phyloP scores from a whole-genome alignment of 1,140 invertebrate genomes.

The Drosophila lini region DNA sequence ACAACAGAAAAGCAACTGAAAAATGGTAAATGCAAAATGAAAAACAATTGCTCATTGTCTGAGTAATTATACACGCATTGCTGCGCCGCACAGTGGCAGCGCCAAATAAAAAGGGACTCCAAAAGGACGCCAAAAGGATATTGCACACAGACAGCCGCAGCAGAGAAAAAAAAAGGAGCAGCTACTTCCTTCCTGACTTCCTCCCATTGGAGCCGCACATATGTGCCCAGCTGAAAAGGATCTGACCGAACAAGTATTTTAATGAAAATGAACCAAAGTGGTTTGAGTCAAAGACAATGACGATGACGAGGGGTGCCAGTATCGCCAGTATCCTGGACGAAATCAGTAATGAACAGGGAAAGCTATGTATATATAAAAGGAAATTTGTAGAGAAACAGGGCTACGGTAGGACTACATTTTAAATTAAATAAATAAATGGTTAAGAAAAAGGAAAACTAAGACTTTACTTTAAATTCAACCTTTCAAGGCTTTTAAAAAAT shows the following conservation, averaged over 20 bases:
- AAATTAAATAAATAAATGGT: background rate
- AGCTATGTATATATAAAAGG: background rate
- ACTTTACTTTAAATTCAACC: background rate
- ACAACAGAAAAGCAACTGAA: conserved; percentile 36
- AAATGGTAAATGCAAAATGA: conserved; percentile 66
- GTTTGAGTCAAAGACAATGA: conserved; percentile 15
- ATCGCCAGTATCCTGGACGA: background rate
- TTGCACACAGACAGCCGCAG: conserved; percentile 27
- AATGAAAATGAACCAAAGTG: conserved; percentile 46
- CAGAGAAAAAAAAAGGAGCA: conserved; percentile 7
- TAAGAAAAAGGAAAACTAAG: background rate
- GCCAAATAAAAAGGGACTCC: conserved; percentile 42
- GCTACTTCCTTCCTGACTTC: conserved; percentile 48
- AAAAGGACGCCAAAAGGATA: conserved; percentile 53
- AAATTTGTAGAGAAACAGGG: too few relatives aligned
- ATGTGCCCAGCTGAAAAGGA: conserved; percentile 40
- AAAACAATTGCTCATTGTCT: conserved; percentile 83
- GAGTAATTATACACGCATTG: conserved; percentile 80
- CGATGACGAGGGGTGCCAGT: conserved; percentile 1
- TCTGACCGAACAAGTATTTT: conserved; percentile 38
- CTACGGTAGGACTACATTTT: too few relatives aligned
- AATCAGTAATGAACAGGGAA: conserved; percentile 12
- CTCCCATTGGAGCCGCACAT: conserved; percentile 37
- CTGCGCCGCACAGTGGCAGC: conserved; percentile 44
- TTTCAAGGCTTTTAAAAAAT: background rate